These are phyloP conservation scores for Theropithecus gelada DNA, from an alignment of 2,113 vertebrate species.

Conservation along the genomic window DNA sequence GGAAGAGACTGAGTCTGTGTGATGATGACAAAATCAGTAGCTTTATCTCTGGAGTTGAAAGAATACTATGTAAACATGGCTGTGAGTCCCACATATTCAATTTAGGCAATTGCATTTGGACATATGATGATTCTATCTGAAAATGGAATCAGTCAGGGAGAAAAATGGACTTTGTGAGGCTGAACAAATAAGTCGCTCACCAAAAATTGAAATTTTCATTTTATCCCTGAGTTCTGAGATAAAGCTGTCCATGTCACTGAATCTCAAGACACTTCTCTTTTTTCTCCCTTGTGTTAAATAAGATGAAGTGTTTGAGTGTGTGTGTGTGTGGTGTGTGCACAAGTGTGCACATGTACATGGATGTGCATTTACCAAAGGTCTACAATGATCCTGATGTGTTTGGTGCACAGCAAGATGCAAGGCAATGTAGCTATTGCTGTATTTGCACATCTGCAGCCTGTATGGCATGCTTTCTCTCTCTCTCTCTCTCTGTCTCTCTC, in stretches of 20 bases:
- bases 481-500: no score
- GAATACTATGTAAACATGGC: conserved; percentile 36
- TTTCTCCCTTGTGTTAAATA: not conserved
- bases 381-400: not conserved
- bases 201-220: conserved; percentile 60
- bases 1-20: not conserved
- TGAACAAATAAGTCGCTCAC: conserved; percentile 62
- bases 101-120: conserved; percentile 50
- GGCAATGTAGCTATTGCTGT: not conserved
- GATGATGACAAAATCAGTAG: conserved; percentile 52
- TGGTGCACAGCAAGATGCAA: not conserved
- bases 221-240: conserved; percentile 57
- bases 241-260: conserved; percentile 56
- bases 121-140: conserved; percentile 63
- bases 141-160: conserved; percentile 60
- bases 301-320: not conserved
- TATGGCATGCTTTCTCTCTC: not conserved
- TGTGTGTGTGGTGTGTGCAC: not conserved
- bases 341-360: not conserved
- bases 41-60: conserved; percentile 39
- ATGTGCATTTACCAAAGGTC: not conserved
- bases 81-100: conserved; percentile 47
- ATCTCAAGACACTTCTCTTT: not conserved
- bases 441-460: not conserved
- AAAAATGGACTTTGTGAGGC: conserved; percentile 64